Evolutionary conservation across 2,888 invertebrate species (phyloP).

Genomic region (Acanthosepion esculentum): DNA sequence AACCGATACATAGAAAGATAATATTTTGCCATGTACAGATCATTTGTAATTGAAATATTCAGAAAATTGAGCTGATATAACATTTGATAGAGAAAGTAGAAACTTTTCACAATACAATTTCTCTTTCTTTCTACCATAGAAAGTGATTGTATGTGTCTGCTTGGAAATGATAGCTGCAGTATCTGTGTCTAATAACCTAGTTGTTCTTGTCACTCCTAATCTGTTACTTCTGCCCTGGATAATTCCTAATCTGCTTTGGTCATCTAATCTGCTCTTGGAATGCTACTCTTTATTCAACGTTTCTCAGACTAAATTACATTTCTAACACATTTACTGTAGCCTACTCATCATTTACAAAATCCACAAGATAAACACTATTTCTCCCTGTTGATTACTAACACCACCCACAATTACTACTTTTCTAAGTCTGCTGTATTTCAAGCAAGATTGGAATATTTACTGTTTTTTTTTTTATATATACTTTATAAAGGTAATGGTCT

Average conservation of each 20-base stretch:
- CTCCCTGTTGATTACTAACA: background rate
- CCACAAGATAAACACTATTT: background rate
- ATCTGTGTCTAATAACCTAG: background rate
- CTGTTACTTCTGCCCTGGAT: background rate
- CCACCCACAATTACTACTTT: background rate
- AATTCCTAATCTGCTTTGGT: conserved; percentile 33
- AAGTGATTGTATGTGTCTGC: background rate
- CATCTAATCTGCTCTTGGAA: conserved; percentile 14
- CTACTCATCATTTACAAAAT: background rate
- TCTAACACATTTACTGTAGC: background rate
- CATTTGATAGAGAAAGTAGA: background rate
- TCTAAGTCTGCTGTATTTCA: background rate
- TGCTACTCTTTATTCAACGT: background rate
- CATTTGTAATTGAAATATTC: conserved; percentile 22
- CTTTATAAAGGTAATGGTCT: background rate
- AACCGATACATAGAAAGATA: background rate
- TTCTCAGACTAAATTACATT: background rate
- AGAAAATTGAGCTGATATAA: background rate
- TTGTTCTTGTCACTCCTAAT: background rate
- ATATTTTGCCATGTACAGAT: background rate
- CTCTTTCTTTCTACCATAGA: background rate
- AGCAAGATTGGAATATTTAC: background rate
- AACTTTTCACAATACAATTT: background rate
- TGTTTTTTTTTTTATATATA: background rate
- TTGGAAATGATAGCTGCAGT: background rate